phyloP scores from a whole-genome alignment of 2,113 vertebrate species.

The Sakesphorus luctuosus region DNA sequence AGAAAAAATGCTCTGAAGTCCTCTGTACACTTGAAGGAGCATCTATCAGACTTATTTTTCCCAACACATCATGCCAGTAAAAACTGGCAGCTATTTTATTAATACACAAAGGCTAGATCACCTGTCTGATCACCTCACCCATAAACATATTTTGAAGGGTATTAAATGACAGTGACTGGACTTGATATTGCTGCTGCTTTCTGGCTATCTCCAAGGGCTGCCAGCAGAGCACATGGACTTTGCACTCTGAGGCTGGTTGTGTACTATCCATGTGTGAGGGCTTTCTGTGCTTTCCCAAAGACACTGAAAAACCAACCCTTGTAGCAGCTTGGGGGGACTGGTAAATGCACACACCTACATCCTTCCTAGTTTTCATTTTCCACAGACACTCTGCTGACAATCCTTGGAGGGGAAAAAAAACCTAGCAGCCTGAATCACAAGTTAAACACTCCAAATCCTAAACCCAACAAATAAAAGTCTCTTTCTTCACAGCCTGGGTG shows the following conservation, averaged over 20 bases:
- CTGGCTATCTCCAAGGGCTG: not conserved
- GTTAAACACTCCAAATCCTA: not conserved
- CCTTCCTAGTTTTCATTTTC: conserved; percentile 24
- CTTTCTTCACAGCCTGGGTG: conserved; percentile 17
- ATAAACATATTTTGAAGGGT: not conserved
- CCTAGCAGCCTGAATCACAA: conserved; percentile 31
- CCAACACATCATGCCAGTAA: not conserved
- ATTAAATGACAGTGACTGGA: not conserved
- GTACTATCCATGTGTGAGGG: accelerated
- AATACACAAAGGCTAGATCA: not conserved
- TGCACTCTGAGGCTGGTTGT: not conserved
- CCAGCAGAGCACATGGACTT: not conserved
- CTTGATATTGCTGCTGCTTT: not conserved
- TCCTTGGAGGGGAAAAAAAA: not conserved
- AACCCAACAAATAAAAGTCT: not conserved
- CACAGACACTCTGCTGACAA: conserved; percentile 24
- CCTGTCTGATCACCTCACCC: not conserved
- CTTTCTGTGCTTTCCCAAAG: not conserved
- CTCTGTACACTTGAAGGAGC: not conserved
- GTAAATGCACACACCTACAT: not conserved
- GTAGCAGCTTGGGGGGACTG: not conserved
- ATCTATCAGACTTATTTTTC: not conserved
- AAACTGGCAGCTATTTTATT: not conserved
- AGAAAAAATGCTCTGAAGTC: not conserved
- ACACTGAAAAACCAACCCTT: not conserved